A percentile compares a stretch with the other conserved stretches of the same genome.
Conservation (phyloP, 2,113 vertebrate species). For the Enhydra lutris region DNA sequence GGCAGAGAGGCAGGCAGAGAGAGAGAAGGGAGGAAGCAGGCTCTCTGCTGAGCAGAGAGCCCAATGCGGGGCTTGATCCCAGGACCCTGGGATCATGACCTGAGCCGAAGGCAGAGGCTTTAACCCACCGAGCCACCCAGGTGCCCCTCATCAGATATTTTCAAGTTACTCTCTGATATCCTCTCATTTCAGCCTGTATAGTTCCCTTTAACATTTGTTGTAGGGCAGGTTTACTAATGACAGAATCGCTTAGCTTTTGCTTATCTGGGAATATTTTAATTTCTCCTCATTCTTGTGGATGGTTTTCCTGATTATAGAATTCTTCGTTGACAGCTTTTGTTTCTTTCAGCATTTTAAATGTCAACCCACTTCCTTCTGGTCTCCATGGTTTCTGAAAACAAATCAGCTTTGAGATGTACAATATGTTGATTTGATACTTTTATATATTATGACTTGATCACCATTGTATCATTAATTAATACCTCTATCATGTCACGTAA, state of each 20-base stretch:
- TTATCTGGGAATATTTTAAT: background rate
- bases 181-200: background rate
- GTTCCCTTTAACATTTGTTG: background rate
- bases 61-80: no score
- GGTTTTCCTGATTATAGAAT: background rate
- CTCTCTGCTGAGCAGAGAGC: no score
- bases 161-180: background rate
- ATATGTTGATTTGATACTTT: background rate
- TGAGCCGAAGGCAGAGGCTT: no score
- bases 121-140: no score
- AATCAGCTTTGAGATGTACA: background rate
- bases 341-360: background rate
- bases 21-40: no score
- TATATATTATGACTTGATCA: background rate
- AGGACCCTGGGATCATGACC: no score
- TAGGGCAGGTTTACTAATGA: background rate
- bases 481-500: background rate
- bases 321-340: background rate
- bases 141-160: background rate
- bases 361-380: background rate
- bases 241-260: background rate
- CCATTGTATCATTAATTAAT: background rate
- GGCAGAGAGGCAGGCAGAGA: no score
- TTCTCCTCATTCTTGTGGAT: background rate
- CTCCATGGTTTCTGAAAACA: background rate